Evolutionary conservation across 1,140 invertebrate species (phyloP).

Genomic region (Tribolium madens): DNA sequence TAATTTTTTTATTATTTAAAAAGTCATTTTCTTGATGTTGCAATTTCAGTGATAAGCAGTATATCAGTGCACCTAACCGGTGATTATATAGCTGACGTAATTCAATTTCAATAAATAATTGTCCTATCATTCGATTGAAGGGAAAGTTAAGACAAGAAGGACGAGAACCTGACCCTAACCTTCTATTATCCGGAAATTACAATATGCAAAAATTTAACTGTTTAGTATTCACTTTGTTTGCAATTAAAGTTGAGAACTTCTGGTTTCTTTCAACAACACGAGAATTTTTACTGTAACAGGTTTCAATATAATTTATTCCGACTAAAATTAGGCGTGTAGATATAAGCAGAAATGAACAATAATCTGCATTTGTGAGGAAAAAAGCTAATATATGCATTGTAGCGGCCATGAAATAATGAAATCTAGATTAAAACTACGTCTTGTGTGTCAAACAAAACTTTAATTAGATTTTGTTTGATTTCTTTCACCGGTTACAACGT

Average conservation of each 20-base stretch:
- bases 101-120: not conserved
- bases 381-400: constrained; percentile 1
- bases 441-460: constrained; percentile 17
- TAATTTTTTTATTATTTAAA: no score
- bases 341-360: not conserved
- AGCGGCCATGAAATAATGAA: constrained; percentile 20
- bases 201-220: no score
- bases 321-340: not conserved
- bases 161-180: not conserved
- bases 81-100: not conserved
- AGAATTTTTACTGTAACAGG: not conserved
- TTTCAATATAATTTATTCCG: not conserved
- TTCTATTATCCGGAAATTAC: not conserved
- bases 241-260: not conserved
- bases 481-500: no score
- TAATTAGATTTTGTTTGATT: constrained; percentile 16
- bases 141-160: not conserved
- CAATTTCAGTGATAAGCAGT: no score
- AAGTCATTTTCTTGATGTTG: no score
- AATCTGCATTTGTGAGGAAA: not conserved
- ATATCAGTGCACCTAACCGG: not conserved
- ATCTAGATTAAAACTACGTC: constrained; percentile 14
- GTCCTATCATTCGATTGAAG: not conserved
- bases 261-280: not conserved
- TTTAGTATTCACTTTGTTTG: no score